Base-by-base conservation (phyloP, 2,113 vertebrate species). In the Trematocara stigmaticum region DNA sequence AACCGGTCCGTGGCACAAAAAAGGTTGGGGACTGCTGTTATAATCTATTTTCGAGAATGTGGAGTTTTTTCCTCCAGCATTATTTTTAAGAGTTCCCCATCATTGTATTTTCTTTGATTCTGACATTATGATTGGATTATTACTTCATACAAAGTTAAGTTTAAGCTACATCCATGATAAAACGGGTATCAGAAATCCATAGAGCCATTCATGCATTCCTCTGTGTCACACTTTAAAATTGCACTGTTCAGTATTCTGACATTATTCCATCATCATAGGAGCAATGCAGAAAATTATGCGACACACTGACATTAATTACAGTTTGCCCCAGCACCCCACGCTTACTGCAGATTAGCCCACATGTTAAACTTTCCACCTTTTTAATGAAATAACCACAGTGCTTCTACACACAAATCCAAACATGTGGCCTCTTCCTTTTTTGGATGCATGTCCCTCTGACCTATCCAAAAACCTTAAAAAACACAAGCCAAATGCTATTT, bases 21-120 rank as follows among this genome's bases (percentile, higher is more conserved):
- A 20, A 20, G 20, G 20, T 20, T 20, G 20, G 20, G 20, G 20
- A 20, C 20, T 2, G 20, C 20, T 20, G 20, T 20, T 20, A 20
- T 20, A 4, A 18, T 10, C 8, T 20, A 0, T 20, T 66, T 42
- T 13, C 0, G 1, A 42, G 38, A 69, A 69, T 42, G 38, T 26
- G 12, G 7, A 42, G 20, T 15, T 26, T 57, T 31, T 31, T 47
- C 8, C 29, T 57, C 23, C 38, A 18, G 10, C 26, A 7, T 47
- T 53, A 7, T n/a, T 52, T n/a, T 38, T 40, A 15, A 29, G 11
- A 15, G 8, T 20, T 34, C 40, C 9, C 7, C 18, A 18, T 61
- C 5, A 20, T 11, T 61, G 40, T 57, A 20, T 61, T 64, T 64
- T 9, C 18, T 47, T 61, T 61, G 6, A 61, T 61, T 81, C 0